These are phyloP conservation scores for Telmatherina bonti DNA, from an alignment of 2,797 vertebrate species.

Conservation along the genomic window DNA sequence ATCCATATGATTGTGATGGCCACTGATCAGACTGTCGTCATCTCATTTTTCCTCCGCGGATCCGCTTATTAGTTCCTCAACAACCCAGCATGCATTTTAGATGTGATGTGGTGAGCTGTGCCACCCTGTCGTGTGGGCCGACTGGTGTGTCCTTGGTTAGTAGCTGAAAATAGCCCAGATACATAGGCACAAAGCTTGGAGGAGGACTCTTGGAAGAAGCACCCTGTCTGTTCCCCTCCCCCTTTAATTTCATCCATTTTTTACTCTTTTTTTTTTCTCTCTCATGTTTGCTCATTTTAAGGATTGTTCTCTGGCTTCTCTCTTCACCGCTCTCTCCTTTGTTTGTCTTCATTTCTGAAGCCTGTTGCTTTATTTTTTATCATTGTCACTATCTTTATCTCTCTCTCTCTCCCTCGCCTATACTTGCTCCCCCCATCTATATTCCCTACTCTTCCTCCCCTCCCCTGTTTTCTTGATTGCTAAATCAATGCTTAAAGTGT, in stretches of 20 bases:
- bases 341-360: conserved; percentile 41
- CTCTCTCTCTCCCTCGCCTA: conserved; percentile 29
- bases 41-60: conserved; percentile 45
- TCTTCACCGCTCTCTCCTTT: conserved; percentile 30
- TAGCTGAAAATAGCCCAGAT: conserved; percentile 68
- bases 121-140: conserved; percentile 61
- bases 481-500: conserved; percentile 86
- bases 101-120: conserved; percentile 60
- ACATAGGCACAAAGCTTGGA: conserved; percentile 54
- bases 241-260: conserved; percentile 32
- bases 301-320: conserved; percentile 37
- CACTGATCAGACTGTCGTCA: conserved; percentile 50
- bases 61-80: conserved; percentile 62
- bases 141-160: conserved; percentile 65
- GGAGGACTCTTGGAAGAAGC: conserved; percentile 46
- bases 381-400: conserved; percentile 44
- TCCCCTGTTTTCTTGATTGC: conserved; percentile 77
- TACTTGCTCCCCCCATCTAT: conserved; percentile 57
- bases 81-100: conserved; percentile 68
- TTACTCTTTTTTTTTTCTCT: conserved; percentile 16
- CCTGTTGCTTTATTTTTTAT: conserved; percentile 36
- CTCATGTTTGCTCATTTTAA: conserved; percentile 42
- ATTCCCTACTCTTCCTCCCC: conserved; percentile 46
- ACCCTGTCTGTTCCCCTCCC: conserved; percentile 6
- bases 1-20: conserved; percentile 34